phyloP scores from a whole-genome alignment of 37 sponge, comb jelly and placozoan species.

The Mnemiopsis leidyi region DNA sequence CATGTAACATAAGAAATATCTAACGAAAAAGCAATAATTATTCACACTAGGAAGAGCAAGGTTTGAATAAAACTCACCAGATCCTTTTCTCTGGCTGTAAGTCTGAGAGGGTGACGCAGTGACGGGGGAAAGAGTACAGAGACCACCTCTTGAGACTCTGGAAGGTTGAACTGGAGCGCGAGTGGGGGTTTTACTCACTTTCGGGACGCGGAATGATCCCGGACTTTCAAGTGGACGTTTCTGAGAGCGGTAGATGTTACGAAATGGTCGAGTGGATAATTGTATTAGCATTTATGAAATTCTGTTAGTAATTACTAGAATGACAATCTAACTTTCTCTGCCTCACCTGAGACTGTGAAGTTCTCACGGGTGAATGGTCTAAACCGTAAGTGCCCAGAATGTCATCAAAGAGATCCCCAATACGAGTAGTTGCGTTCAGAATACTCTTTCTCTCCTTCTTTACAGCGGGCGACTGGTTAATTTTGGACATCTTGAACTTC shows the following conservation, averaged over 20 bases:
- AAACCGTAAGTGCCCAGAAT: not conserved
- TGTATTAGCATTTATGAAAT: no score
- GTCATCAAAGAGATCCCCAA: constrained; percentile 58
- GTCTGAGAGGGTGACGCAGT: constrained; percentile 34
- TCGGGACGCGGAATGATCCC: constrained; percentile 40
- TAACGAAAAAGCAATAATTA: no score
- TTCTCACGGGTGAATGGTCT: constrained; percentile 1
- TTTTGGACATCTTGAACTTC: constrained; percentile 2
- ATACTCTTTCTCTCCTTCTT: constrained; percentile 56
- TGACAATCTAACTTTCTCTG: no score
- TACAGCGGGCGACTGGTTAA: constrained; percentile 17
- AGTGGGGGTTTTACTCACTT: constrained; percentile 62
- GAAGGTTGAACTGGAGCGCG: not conserved
- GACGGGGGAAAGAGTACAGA: not conserved
- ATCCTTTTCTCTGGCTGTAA: constrained; percentile 48
- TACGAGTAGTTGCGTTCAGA: constrained; percentile 31
- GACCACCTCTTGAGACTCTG: not conserved
- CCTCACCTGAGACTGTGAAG: constrained; percentile 22
- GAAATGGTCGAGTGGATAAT: no score
- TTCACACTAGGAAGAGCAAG: no score
- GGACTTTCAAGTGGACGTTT: constrained; percentile 61
- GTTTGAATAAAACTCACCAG: no score
- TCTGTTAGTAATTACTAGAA: no score
- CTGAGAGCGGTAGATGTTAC: not conserved
- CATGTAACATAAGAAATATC: no score